A percentile compares a stretch with the other conserved stretches of the same genome.
phyloP scores from a whole-genome alignment of 2,888 invertebrate species.

The Tricholauxania praeusta region DNA sequence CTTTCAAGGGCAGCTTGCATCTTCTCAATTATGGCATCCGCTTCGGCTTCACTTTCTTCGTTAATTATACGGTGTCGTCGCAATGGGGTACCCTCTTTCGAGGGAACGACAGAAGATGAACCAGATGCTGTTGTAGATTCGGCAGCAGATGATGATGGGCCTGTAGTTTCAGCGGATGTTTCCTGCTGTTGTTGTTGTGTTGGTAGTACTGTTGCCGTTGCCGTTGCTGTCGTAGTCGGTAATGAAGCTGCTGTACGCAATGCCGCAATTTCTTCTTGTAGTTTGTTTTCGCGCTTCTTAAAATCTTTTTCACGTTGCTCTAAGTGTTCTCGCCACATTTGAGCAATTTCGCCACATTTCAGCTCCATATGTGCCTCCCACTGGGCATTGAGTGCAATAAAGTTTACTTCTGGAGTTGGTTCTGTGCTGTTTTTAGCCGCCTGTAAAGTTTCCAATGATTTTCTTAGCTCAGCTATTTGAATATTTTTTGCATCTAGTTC shows the following conservation, averaged over 20 bases:
- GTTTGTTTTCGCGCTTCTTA: slow-evolving; percentile 69
- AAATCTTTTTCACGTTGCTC: slow-evolving; percentile 75
- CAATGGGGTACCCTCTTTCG: slow-evolving; percentile 49
- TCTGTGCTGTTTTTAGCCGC: neutral
- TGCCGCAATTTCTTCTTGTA: slow-evolving; percentile 69
- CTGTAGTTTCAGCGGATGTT: slow-evolving; percentile 47
- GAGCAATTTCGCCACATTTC: slow-evolving; percentile 76
- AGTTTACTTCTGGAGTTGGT: slow-evolving; percentile 39
- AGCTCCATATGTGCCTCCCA: slow-evolving; percentile 74
- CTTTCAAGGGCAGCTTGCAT: slow-evolving; percentile 73
- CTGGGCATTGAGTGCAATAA: slow-evolving; percentile 60
- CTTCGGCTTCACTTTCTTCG: slow-evolving; percentile 56
- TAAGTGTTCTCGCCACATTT: slow-evolving; percentile 78
- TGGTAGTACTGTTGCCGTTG: slow-evolving; percentile 9
- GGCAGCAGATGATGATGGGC: slow-evolving; percentile 47
- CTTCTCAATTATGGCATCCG: slow-evolving; percentile 55
- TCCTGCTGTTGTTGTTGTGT: slow-evolving; percentile 10
- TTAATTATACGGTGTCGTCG: slow-evolving; percentile 45
- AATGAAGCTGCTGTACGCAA: slow-evolving; percentile 63
- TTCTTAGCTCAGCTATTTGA: slow-evolving; percentile 63
- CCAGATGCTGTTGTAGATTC: slow-evolving; percentile 46
- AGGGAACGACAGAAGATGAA: slow-evolving; percentile 46
- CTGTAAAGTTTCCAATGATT: slow-evolving; percentile 50
- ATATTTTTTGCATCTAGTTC: slow-evolving; percentile 66
- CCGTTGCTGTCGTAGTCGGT: slow-evolving; percentile 35